These are phyloP conservation scores for Procambarus virginalis DNA, from an alignment of 1,140 invertebrate species.

Conservation along the genomic window DNA sequence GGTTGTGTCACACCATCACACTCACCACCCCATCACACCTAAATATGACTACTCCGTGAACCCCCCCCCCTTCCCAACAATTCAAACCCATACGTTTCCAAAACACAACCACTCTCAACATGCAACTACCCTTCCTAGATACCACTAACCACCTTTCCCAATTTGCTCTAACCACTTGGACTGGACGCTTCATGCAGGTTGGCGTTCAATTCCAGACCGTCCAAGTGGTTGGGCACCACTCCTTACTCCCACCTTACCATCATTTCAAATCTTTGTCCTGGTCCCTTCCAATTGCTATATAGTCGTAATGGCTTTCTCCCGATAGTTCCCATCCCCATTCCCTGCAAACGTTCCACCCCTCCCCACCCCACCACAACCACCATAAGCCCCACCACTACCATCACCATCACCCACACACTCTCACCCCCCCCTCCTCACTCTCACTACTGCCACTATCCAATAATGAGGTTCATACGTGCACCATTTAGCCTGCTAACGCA, in stretches of 20 bases:
- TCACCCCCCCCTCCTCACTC: conserved; percentile 30
- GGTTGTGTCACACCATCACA: too few species aligned
- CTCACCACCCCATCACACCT: too few species aligned
- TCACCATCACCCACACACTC: conserved; percentile 23
- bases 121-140: not conserved
- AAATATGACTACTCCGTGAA: not conserved
- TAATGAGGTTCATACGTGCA: conserved; percentile 56
- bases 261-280: too few species aligned
- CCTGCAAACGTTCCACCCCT: not conserved
- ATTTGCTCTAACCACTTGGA: not conserved
- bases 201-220: too few species aligned
- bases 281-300: too few species aligned
- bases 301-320: too few species aligned
- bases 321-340: too few species aligned
- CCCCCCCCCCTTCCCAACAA: conserved; percentile 14
- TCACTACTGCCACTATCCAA: conserved; percentile 50
- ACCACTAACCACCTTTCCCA: not conserved
- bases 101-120: not conserved
- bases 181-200: too few species aligned
- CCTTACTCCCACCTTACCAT: too few species aligned
- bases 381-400: conserved; percentile 8
- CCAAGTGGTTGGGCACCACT: too few species aligned
- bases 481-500: conserved; percentile 48
- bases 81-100: not conserved
- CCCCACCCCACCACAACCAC: conserved; percentile 3